Conservation (phyloP, 2,797 vertebrate species). For the Zenarchopterus dispar region DNA sequence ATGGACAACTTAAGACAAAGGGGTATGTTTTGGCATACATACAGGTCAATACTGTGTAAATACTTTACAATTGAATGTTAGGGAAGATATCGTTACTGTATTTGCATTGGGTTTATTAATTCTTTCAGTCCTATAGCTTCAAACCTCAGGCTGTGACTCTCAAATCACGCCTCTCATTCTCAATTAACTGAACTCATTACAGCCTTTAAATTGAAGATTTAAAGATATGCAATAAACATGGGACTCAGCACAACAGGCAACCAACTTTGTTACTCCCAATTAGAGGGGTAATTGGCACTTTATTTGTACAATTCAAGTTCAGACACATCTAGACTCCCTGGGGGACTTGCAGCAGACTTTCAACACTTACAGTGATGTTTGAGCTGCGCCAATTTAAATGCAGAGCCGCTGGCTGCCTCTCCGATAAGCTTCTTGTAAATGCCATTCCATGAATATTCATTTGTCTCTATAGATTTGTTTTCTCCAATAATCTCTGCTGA, state of each 20-base stretch:
- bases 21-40: conserved; percentile 5
- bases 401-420: conserved; percentile 63
- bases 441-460: conserved; percentile 79
- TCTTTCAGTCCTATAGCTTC: conserved; percentile 35
- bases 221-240: conserved; percentile 68
- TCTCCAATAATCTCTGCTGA: conserved; percentile 60
- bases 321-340: conserved; percentile 64
- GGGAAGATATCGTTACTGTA: conserved; percentile 11
- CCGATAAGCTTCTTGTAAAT: conserved; percentile 65
- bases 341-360: conserved; percentile 59
- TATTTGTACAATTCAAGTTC: conserved; percentile 72
- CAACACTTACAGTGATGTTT: conserved; percentile 67
- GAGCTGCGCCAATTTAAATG: conserved; percentile 69
- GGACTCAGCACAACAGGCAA: conserved; percentile 61
- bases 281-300: conserved; percentile 81
- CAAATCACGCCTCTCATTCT: conserved; percentile 64
- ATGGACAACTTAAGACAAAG: background rate
- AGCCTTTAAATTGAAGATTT: conserved; percentile 74
- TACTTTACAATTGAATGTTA: conserved; percentile 10
- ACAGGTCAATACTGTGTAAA: conserved; percentile 4
- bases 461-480: conserved; percentile 61
- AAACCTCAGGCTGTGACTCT: conserved; percentile 52
- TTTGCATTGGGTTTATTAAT: conserved; percentile 42
- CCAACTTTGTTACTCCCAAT: conserved; percentile 77
- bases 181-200: conserved; percentile 79